Percentiles rank a stretch among this genome's conserved stretches.
Conservation (phyloP, 2,888 invertebrate genomes). For the Lycocerus yunnanus region DNA sequence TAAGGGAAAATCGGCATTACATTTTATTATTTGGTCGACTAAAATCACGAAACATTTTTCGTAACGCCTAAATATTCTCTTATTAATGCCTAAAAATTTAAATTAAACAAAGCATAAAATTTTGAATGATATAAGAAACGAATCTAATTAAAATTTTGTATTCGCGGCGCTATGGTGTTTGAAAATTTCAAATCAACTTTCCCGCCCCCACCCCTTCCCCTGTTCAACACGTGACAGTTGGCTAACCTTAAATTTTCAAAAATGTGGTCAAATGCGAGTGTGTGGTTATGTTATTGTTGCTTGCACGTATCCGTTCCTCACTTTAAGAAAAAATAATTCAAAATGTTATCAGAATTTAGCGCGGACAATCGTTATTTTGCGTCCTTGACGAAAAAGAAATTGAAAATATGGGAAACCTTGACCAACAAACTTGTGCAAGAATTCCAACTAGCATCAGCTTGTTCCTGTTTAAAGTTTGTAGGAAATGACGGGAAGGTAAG, state of each 20-base stretch:
- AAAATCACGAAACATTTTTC: too few relatives aligned
- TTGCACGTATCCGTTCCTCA: neutral
- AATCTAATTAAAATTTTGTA: too few relatives aligned
- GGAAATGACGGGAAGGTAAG: constrained; percentile 20
- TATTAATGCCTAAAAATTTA: too few relatives aligned
- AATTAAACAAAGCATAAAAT: too few relatives aligned
- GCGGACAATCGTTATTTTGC: constrained; percentile 78
- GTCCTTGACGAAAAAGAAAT: constrained; percentile 73
- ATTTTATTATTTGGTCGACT: too few relatives aligned
- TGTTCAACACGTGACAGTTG: neutral
- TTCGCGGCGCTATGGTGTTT: too few relatives aligned
- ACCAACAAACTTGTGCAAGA: constrained; percentile 82
- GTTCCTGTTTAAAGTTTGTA: constrained; percentile 84
- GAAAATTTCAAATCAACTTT: neutral
- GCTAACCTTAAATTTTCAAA: neutral
- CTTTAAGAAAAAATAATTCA: neutral
- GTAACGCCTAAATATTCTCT: too few relatives aligned
- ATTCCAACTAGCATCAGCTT: constrained; percentile 83
- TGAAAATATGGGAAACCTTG: constrained; percentile 88
- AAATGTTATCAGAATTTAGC: constrained; percentile 68
- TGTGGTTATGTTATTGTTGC: neutral
- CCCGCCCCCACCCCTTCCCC: too few relatives aligned
- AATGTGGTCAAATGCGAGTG: neutral
- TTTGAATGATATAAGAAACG: too few relatives aligned
- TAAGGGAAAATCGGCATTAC: too few relatives aligned